A percentile compares a stretch with the other conserved stretches of the same genome.
phyloP scores from a whole-genome alignment of 2,888 invertebrate species.

The Drosophila antonietae region DNA sequence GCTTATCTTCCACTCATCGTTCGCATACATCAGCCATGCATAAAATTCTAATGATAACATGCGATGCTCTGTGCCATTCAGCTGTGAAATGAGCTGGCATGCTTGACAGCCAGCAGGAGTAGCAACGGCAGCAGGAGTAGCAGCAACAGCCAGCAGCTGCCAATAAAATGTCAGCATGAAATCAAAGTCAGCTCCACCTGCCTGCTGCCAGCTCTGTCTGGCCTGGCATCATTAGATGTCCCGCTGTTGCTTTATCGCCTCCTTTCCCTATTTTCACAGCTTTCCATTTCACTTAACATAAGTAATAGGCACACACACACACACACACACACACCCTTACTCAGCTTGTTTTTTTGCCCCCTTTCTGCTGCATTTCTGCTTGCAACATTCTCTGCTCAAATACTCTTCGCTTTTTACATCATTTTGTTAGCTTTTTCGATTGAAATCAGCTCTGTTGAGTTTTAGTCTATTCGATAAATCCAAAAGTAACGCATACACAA shows the following conservation, averaged over 20 bases:
- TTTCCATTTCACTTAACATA: constrained; percentile 70
- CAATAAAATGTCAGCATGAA: constrained; percentile 62
- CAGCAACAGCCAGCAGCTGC: constrained; percentile 42
- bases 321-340: neutral
- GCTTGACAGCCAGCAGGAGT: constrained; percentile 16
- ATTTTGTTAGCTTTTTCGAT: neutral
- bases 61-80: constrained; percentile 43
- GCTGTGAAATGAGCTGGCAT: constrained; percentile 61
- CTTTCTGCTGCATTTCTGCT: neutral
- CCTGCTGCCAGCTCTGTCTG: neutral
- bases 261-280: constrained; percentile 54
- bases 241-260: constrained; percentile 28
- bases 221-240: constrained; percentile 26
- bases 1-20: constrained; percentile 26
- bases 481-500: no score
- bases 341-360: neutral
- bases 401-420: neutral
- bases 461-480: no score
- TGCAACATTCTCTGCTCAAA: neutral
- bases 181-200: constrained; percentile 40
- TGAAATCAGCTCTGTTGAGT: no score
- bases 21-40: constrained; percentile 41
- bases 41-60: constrained; percentile 55
- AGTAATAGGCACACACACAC: constrained; percentile 22
- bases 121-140: constrained; percentile 35